Base-by-base conservation (phyloP, 2,113 vertebrate species). In the Ptilonorhynchus violaceus region DNA sequence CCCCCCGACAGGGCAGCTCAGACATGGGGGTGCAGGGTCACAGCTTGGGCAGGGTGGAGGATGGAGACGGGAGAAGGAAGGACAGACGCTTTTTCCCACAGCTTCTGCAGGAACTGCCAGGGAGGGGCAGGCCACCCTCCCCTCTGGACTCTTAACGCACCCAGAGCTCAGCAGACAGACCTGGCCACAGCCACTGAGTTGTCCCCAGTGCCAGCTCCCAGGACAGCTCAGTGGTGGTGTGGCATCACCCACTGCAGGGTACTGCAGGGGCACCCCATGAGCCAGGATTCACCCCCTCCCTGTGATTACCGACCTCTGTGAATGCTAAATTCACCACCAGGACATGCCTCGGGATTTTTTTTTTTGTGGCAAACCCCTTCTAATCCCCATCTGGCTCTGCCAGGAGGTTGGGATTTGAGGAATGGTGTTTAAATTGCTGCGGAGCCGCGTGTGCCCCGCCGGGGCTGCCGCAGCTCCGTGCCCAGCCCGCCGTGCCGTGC, bases 191-290 rank as follows among this genome's bases (percentile, higher is more conserved):
- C 37, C 27, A 21, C 70, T 0, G 46, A 12, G 69, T 0, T 52
- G 20, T 75, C 15, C 59, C 13, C 69, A 46, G 46, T 30, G 33
- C 62, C 62, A 82, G 0, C 37, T 30, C 19, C 33, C 52, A n/a
- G 53, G 10, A 17, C 0, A 15, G 69, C 23, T 30, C 69, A 7
- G 1, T 0, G 0, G 27, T 30, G 24, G 0, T 39, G 46, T 37
- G 37, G 5, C 20, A 19, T 12, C 33, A 4, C 13, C n/a, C n/a
- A n/a, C n/a, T n/a, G n/a, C n/a, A n/a, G n/a, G n/a, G n/a, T n/a
- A n/a, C n/a, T n/a, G n/a, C n/a, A n/a, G n/a, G 23, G 56, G n/a
- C 16, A 3, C 28, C 56, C 31, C 13, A 1, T 3, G 41, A 62
- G 37, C 37, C 50, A 31, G 41, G 46, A 31, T 27, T 42, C 76